Percentiles rank a stretch among this genome's conserved stretches.
These are phyloP conservation scores for Upupa epops DNA, from an alignment of 2,113 vertebrate genomes.

Conservation along the genomic window DNA sequence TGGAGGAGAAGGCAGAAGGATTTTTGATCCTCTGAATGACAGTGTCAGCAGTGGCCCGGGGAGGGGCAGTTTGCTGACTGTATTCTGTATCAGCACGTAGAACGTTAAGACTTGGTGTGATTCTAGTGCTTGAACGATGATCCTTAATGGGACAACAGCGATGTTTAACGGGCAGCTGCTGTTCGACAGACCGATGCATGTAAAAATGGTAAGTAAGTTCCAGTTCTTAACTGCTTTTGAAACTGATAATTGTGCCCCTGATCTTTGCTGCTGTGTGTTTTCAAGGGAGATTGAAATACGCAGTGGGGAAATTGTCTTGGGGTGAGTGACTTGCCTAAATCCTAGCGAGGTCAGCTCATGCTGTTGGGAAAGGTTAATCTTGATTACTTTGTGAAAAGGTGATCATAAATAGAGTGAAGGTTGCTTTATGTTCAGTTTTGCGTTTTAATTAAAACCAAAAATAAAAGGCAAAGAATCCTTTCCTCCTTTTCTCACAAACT, in stretches of 20 bases:
- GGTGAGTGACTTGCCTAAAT: not conserved
- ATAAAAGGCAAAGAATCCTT: not conserved
- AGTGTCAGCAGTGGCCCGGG: not conserved
- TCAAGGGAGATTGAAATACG: not conserved
- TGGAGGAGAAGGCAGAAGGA: not conserved
- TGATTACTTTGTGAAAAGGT: not conserved
- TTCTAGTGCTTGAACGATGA: not conserved
- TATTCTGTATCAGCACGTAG: not conserved
- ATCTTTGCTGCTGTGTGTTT: not conserved
- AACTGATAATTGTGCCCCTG: not conserved
- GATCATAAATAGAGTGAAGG: not conserved
- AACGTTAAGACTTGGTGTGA: not conserved
- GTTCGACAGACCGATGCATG: conserved; percentile 96
- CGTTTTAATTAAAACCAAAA: not conserved
- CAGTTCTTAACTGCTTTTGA: not conserved
- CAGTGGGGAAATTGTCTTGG: too few species aligned
- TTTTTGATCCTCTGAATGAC: not conserved
- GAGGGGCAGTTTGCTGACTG: not conserved
- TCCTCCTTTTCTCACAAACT: not conserved
- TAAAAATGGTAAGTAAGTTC: conserved; percentile 89
- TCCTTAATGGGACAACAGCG: conserved; percentile 82
- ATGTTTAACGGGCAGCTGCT: conserved; percentile 98
- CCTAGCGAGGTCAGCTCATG: fast-evolving
- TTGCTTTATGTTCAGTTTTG: not conserved
- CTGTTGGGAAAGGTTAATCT: not conserved